Evolutionary conservation across 1,140 invertebrate genomes (phyloP).

Genomic region (Dysdera silvatica): DNA sequence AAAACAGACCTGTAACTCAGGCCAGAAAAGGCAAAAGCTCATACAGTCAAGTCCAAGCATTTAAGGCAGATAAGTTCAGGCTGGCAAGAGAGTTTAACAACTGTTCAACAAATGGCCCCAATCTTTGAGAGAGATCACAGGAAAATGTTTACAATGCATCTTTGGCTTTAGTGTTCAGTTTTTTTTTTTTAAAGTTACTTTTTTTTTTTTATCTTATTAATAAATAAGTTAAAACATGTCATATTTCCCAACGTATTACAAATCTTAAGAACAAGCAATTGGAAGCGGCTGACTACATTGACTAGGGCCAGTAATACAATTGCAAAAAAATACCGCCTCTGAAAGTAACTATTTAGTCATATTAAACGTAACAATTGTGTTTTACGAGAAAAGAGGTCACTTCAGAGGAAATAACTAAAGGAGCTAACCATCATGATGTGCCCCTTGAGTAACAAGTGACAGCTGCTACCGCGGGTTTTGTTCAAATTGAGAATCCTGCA

Average conservation of each 20-base stretch:
- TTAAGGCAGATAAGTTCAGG: conserved; percentile 30
- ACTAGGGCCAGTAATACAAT: conserved; percentile 27
- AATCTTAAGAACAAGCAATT: conserved; percentile 27
- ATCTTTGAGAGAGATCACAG: conserved; percentile 27
- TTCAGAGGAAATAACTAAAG: not conserved
- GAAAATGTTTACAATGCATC: conserved; percentile 21
- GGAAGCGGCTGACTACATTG: conserved; percentile 24
- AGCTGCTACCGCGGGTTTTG: too few relatives aligned
- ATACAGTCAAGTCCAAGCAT: conserved; percentile 26
- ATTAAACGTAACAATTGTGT: conserved; percentile 25
- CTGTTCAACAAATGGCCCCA: conserved; percentile 31
- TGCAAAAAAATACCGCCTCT: conserved; percentile 23
- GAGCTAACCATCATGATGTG: not conserved
- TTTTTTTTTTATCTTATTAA: conserved; percentile 4
- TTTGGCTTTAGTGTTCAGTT: conserved; percentile 27
- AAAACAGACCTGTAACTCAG: conserved; percentile 22
- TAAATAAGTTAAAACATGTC: conserved; percentile 29
- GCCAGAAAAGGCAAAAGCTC: conserved; percentile 20
- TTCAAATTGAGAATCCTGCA: too few relatives aligned
- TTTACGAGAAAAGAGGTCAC: conserved; percentile 20
- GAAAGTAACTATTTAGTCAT: conserved; percentile 20
- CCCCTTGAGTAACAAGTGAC: conserved; percentile 23
- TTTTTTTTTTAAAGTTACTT: conserved; percentile 20
- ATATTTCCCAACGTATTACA: conserved; percentile 25
- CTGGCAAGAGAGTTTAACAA: conserved; percentile 29